These are phyloP conservation scores for Metopolophium dirhodum DNA, from an alignment of 1,140 invertebrate species.

Conservation along the genomic window DNA sequence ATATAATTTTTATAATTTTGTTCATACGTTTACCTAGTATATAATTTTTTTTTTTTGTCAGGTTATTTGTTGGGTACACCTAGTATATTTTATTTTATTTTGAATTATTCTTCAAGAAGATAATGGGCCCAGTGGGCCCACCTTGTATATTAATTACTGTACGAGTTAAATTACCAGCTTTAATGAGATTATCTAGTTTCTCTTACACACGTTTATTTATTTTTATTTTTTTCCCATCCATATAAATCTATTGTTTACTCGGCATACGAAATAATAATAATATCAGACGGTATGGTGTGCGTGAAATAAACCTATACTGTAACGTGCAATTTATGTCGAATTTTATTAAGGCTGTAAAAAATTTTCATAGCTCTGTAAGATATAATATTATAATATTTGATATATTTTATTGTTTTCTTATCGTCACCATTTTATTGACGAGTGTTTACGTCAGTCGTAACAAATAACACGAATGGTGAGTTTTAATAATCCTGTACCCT, in stretches of 20 bases:
- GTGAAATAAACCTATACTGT: neutral
- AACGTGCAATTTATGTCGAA: neutral
- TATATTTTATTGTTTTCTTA: neutral
- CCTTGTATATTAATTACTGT: too few species aligned
- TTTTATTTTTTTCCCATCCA: too few species aligned
- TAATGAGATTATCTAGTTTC: neutral
- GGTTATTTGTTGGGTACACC: too few species aligned
- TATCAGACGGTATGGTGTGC: neutral
- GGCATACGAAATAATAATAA: neutral
- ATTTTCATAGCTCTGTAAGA: neutral
- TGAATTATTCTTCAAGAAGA: too few species aligned
- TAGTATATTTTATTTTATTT: too few species aligned
- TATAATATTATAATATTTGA: slow-evolving; percentile 3
- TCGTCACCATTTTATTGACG: neutral
- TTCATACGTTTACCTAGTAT: too few species aligned
- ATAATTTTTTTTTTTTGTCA: too few species aligned
- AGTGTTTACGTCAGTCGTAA: neutral
- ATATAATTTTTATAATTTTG: too few species aligned
- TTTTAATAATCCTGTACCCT: neutral
- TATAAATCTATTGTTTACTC: neutral
- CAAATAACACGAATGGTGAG: neutral
- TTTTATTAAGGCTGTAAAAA: neutral
- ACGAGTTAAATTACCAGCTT: too few species aligned
- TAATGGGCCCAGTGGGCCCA: too few species aligned
- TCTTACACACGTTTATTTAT: too few species aligned